Percentiles rank a stretch among this genome's conserved stretches.
phyloP scores from a whole-genome alignment of 2,888 invertebrate genomes.

The Tinea pellionella region DNA sequence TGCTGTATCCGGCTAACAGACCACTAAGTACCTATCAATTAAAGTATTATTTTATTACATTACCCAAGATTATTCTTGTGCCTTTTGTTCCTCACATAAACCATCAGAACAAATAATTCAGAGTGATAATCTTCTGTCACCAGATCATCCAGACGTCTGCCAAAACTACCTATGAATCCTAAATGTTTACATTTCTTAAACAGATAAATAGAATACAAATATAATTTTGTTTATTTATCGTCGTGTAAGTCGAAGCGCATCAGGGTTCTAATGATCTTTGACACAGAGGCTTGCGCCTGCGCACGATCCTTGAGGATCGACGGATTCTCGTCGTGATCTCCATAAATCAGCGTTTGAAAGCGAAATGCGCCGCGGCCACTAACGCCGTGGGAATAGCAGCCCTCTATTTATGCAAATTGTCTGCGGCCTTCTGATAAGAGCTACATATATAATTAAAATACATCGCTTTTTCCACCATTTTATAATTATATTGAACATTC shows the following conservation, averaged over 20 bases:
- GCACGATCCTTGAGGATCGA: constrained; percentile 8
- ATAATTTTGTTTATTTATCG: background rate
- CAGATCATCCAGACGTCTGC: too few relatives aligned
- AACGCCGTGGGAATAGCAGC: constrained; percentile 19
- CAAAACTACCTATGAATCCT: too few relatives aligned
- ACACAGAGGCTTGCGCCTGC: background rate
- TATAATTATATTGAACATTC: background rate
- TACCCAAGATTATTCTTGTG: too few relatives aligned
- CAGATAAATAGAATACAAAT: background rate
- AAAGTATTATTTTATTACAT: background rate
- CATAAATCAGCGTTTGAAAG: constrained; percentile 21
- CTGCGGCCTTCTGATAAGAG: constrained; percentile 3
- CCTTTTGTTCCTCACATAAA: too few relatives aligned
- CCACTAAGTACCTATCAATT: background rate
- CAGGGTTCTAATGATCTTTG: constrained; percentile 9
- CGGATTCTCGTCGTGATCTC: constrained; percentile 10
- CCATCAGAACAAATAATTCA: too few relatives aligned
- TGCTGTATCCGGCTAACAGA: background rate
- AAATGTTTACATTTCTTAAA: too few relatives aligned
- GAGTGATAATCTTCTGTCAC: too few relatives aligned
- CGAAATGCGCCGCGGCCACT: constrained; percentile 18
- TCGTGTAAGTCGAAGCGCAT: background rate
- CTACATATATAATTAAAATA: background rate
- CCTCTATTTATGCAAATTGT: constrained; percentile 24
- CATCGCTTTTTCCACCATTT: background rate